Percentiles rank a stretch among this genome's conserved stretches.
Evolutionary conservation across 2,113 vertebrate species (phyloP).

Genomic region (Sinosuthora webbiana): DNA sequence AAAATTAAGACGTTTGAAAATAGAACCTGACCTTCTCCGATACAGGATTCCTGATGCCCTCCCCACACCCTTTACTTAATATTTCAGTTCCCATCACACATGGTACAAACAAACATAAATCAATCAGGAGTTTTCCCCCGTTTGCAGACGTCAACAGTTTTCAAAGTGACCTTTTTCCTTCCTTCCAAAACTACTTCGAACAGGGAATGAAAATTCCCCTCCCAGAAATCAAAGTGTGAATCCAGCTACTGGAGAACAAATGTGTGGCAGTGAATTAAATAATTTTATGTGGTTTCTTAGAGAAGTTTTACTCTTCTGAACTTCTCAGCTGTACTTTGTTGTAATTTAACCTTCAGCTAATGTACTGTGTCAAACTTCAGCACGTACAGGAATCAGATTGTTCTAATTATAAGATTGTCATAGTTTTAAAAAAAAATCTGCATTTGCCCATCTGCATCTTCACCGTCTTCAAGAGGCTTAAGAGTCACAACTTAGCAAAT

Average conservation of each 20-base stretch:
- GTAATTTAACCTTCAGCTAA: conserved; percentile 7
- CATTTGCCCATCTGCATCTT: neutral
- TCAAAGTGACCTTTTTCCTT: conserved; percentile 22
- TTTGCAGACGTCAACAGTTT: neutral
- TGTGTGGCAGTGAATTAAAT: neutral
- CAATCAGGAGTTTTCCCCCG: neutral
- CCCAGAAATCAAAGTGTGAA: neutral
- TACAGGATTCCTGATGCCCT: neutral
- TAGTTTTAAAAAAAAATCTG: neutral
- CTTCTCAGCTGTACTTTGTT: neutral
- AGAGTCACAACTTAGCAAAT: neutral
- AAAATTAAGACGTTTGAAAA: conserved; percentile 20
- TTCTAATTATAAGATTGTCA: neutral
- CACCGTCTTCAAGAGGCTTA: neutral
- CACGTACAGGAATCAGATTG: neutral
- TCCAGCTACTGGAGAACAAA: neutral
- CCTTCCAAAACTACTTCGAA: neutral
- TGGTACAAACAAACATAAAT: neutral
- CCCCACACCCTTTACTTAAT: neutral
- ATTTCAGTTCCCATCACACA: neutral
- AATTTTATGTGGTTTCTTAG: neutral
- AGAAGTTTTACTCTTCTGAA: neutral
- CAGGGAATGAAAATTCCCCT: neutral
- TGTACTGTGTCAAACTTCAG: neutral
- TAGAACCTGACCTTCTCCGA: conserved; percentile 26